phyloP scores from a whole-genome alignment of 1,140 invertebrate genomes.

The Drosophila persimilis region DNA sequence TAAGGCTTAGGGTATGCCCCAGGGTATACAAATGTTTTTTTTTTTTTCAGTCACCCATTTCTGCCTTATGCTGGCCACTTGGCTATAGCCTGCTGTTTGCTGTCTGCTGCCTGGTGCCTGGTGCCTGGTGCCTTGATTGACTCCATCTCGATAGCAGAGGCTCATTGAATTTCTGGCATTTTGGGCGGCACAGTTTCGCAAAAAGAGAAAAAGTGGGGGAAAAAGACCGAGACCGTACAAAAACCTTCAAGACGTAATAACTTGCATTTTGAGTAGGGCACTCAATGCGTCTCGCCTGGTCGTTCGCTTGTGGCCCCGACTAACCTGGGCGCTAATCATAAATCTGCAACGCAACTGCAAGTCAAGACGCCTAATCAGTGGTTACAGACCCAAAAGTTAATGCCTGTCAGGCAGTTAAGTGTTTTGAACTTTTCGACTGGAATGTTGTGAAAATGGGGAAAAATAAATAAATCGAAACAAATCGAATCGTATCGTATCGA shows the following conservation, averaged over 20 bases:
- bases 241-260: conserved; percentile 76
- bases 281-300: conserved; percentile 49
- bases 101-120: not conserved
- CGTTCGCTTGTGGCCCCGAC: conserved; percentile 30
- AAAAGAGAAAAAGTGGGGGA: conserved; percentile 19
- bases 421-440: conserved; percentile 76
- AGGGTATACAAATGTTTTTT: conserved; percentile 26
- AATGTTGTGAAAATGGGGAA: conserved; percentile 68
- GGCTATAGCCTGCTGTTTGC: not conserved
- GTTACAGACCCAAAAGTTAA: conserved; percentile 66
- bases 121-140: conserved; percentile 46
- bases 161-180: conserved; percentile 80
- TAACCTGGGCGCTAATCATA: conserved; percentile 71
- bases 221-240: conserved; percentile 1
- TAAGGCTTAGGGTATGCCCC: conserved; percentile 31
- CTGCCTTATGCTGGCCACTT: conserved; percentile 38
- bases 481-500: conserved; percentile 24
- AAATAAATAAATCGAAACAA: conserved; percentile 73
- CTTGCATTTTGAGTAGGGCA: conserved; percentile 80
- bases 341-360: conserved; percentile 70
- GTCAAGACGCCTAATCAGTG: conserved; percentile 60
- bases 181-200: conserved; percentile 68
- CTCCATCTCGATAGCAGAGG: conserved; percentile 56
- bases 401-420: conserved; percentile 76
- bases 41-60: conserved; percentile 19